Conservation (phyloP, 2,888 invertebrate genomes). For the Apamea anceps region DNA sequence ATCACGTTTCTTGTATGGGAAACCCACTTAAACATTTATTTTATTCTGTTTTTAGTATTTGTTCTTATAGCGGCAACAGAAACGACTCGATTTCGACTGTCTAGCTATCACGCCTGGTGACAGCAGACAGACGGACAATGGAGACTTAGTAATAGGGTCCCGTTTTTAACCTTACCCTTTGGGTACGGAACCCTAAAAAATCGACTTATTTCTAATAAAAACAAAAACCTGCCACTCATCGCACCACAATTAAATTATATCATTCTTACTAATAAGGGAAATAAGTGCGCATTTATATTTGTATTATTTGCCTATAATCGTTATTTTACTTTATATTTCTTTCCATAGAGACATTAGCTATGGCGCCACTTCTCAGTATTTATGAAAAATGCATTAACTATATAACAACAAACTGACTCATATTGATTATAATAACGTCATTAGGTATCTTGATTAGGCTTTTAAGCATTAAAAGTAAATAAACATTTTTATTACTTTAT, state of each 20-base stretch:
- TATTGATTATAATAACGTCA: conserved; percentile 10
- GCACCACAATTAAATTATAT: background rate
- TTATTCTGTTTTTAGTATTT: too few relatives aligned
- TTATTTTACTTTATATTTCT: background rate
- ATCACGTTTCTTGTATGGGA: too few relatives aligned
- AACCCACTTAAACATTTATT: too few relatives aligned
- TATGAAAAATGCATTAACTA: conserved; percentile 34
- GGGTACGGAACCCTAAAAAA: background rate
- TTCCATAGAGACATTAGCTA: background rate
- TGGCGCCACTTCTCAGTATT: conserved; percentile 4
- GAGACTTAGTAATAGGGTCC: too few relatives aligned
- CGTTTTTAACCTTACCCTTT: too few relatives aligned
- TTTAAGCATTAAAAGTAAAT: conserved; percentile 39
- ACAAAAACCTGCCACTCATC: background rate
- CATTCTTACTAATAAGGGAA: background rate
- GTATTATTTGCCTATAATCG: conserved; percentile 1
- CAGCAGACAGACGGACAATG: too few relatives aligned
- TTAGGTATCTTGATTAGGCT: conserved; percentile 20
- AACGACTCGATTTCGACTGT: too few relatives aligned
- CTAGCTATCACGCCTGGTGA: too few relatives aligned
- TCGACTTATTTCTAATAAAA: background rate
- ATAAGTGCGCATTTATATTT: background rate
- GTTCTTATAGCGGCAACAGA: too few relatives aligned
- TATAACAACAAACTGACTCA: conserved; percentile 37
- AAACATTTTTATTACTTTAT: conserved; percentile 13